Evolutionary conservation across 2,888 invertebrate genomes (phyloP).

Genomic region (Xiphydria camelus): DNA sequence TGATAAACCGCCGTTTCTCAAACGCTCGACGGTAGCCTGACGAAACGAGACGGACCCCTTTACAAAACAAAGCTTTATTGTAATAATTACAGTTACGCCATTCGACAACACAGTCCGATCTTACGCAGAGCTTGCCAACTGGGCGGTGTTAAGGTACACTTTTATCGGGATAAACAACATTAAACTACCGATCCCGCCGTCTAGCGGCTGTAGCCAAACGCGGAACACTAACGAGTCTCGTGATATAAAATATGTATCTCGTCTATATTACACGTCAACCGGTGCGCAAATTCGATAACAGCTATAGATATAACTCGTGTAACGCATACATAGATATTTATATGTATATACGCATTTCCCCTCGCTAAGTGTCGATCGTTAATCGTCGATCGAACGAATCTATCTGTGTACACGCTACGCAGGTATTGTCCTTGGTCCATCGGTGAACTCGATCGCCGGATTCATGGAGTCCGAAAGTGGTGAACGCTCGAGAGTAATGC

Average conservation of each 20-base stretch:
- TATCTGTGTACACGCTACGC: too few species aligned
- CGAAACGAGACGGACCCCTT: too few species aligned
- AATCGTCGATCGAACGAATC: too few species aligned
- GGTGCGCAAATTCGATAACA: constrained; percentile 19
- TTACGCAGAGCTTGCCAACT: too few species aligned
- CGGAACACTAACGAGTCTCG: too few species aligned
- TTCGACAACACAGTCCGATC: constrained; percentile 26
- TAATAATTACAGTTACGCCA: constrained; percentile 30
- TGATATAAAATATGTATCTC: constrained; percentile 32
- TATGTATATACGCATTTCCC: too few species aligned
- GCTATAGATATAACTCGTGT: constrained; percentile 7
- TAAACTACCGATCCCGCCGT: constrained; percentile 24
- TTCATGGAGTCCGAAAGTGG: neutral
- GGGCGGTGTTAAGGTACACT: constrained; percentile 37
- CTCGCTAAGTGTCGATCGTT: too few species aligned
- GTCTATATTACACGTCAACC: constrained; percentile 10
- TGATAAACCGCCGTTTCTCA: too few species aligned
- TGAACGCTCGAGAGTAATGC: neutral
- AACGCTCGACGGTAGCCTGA: too few species aligned
- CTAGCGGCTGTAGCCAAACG: too few species aligned
- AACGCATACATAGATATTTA: too few species aligned
- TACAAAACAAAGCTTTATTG: constrained; percentile 41
- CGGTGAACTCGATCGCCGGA: constrained; percentile 10
- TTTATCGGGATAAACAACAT: constrained; percentile 28
- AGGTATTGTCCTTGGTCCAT: constrained; percentile 43